Base-by-base conservation (phyloP, 2,113 vertebrate species). In the Emydura subglobosa region DNA sequence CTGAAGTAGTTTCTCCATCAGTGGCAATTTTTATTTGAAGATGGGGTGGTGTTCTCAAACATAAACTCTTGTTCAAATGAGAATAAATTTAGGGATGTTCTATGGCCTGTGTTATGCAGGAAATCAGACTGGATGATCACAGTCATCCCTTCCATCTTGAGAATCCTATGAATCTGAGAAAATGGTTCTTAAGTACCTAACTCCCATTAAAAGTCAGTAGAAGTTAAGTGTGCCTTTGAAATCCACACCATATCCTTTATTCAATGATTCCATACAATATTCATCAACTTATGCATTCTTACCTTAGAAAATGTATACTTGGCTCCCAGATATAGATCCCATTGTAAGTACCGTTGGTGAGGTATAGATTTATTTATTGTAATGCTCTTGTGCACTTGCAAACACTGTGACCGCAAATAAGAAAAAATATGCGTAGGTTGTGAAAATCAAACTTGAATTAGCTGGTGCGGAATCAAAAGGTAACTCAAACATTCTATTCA, bases 321-420 rank as follows among this genome's bases (percentile, higher is more conserved):
- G 79, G 82, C 50, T 4, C 42, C 88, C 76, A 47, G 59, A 83
- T 84, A 74, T 86, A 72, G 39, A 34, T 84, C 5, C 55, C 47
- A n/a, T 72, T 92, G 57, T 3, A 86, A 95, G 53, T 76, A 54
- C 85, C 94, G 10, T 57, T 86, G 24, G 81, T 82, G 89, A 85
- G 72, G 94, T 78, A 86, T 59, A 86, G 49, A 22, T 89, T 94
- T 92, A 74, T 44, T 92, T 54, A 72, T 74, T 93, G 25, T 92
- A 44, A 44, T 0, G 0, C 19, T 84, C 54, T 93, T 79, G 27
- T 17, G n/a, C 1, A 0, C 44, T 82, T 61, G 78, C 50, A 86
- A 72, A 34, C 3, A 0, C 3, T 42, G 12, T 74, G 50, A 82
- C 78, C 91, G 90, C 27, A 91, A n/a, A 57, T 80, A 76, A 83